Conservation (phyloP, 1,140 invertebrate species). For the Heliconius congener region DNA sequence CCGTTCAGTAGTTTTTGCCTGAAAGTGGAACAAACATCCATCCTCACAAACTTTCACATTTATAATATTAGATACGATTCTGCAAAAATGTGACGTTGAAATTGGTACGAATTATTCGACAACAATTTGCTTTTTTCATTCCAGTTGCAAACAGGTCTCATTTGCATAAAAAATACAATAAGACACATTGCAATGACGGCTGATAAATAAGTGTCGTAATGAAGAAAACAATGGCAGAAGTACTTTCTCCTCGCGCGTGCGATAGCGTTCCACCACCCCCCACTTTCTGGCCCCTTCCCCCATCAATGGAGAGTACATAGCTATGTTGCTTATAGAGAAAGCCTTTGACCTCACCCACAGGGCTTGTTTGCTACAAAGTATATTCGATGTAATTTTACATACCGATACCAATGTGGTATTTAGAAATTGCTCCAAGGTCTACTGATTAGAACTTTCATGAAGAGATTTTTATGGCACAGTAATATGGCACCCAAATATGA, state of each 20-base stretch:
- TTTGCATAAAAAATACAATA: conserved; percentile 74
- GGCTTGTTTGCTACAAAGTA: conserved; percentile 54
- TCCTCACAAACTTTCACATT: too few species aligned
- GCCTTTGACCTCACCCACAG: conserved; percentile 70
- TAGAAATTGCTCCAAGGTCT: conserved; percentile 38
- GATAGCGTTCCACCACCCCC: conserved; percentile 46
- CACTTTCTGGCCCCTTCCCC: conserved; percentile 44
- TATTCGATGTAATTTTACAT: conserved; percentile 52
- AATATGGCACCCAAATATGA: conserved; percentile 15
- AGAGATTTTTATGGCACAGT: conserved; percentile 29
- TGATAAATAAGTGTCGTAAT: conserved; percentile 77
- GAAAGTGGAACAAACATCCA: too few species aligned
- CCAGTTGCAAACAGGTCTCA: conserved; percentile 42
- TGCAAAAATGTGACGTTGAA: background rate
- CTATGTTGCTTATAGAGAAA: conserved; percentile 65
- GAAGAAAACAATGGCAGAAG: conserved; percentile 74
- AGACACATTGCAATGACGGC: conserved; percentile 58
- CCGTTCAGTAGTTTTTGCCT: too few species aligned
- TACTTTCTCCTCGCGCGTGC: conserved; percentile 75
- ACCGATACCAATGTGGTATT: conserved; percentile 43
- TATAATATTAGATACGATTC: background rate
- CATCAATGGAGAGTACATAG: conserved; percentile 51
- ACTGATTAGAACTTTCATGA: conserved; percentile 34
- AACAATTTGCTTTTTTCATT: conserved; percentile 29
- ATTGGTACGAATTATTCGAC: conserved; percentile 18